A percentile compares a stretch with the other conserved stretches of the same genome.
phyloP scores from a whole-genome alignment of 1,140 invertebrate genomes.

The Scaptomyza pallida region DNA sequence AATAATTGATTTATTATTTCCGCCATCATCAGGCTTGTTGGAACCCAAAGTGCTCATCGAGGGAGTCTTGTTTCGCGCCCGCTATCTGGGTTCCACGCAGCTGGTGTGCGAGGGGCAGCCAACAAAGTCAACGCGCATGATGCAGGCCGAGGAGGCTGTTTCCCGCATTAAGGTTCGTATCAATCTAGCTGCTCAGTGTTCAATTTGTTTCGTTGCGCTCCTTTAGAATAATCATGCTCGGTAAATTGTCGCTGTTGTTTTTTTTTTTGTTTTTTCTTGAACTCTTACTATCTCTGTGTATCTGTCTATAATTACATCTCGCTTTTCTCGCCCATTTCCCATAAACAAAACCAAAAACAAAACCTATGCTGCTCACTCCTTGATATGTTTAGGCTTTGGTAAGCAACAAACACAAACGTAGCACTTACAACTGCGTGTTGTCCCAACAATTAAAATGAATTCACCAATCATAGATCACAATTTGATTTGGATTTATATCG shows the following conservation, averaged over 20 bases:
- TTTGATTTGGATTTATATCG: slow-evolving; percentile 38
- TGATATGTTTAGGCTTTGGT: slow-evolving; percentile 70
- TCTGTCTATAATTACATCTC: slow-evolving; percentile 41
- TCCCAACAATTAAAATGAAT: neutral
- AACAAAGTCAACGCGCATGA: slow-evolving; percentile 99
- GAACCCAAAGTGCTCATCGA: slow-evolving; percentile 98
- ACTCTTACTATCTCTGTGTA: neutral
- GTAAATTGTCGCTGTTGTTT: slow-evolving; percentile 7
- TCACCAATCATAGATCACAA: neutral
- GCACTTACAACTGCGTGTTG: slow-evolving; percentile 8
- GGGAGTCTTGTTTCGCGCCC: slow-evolving; percentile 98
- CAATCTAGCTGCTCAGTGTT: neutral
- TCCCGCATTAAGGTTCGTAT: slow-evolving; percentile 98
- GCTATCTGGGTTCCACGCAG: slow-evolving; percentile 99
- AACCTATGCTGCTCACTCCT: slow-evolving; percentile 54
- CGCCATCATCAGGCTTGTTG: slow-evolving; percentile 87
- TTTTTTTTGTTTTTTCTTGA: too few relatives aligned
- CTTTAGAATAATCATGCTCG: slow-evolving; percentile 26
- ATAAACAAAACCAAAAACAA: slow-evolving; percentile 2
- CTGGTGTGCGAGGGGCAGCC: slow-evolving; percentile 99
- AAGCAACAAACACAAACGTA: slow-evolving; percentile 42
- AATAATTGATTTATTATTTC: slow-evolving; percentile 5
- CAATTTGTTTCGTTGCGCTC: slow-evolving; percentile 1
- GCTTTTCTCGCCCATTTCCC: slow-evolving; percentile 37
- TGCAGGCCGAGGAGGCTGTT: slow-evolving; percentile 99